These are phyloP conservation scores for Leptinotarsa texana DNA, from an alignment of 1,140 invertebrate species.

Conservation along the genomic window DNA sequence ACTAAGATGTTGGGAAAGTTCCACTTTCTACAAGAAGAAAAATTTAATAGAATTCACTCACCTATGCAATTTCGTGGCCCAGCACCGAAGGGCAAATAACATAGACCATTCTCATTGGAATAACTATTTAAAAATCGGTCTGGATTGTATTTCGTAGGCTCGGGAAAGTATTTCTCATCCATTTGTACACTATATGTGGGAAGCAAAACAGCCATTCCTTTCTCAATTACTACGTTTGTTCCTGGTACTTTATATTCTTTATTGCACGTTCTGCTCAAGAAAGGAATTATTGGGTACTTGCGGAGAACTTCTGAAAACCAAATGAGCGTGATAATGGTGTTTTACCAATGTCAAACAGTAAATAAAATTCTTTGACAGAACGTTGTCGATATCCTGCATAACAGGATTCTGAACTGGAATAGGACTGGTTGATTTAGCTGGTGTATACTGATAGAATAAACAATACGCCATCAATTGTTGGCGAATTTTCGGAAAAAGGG, in stretches of 20 bases:
- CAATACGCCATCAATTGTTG: too few relatives aligned
- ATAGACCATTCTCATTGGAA: background rate
- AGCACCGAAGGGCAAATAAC: background rate
- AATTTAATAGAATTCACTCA: background rate
- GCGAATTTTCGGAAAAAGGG: too few relatives aligned
- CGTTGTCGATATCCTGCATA: too few relatives aligned
- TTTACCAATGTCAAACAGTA: too few relatives aligned
- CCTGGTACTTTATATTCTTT: background rate
- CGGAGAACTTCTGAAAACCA: slow-evolving; percentile 58
- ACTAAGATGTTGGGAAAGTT: background rate
- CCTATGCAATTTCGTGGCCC: slow-evolving; percentile 2
- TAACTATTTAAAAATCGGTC: background rate
- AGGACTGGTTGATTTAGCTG: too few relatives aligned
- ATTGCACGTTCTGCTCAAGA: slow-evolving; percentile 41
- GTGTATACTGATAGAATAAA: too few relatives aligned
- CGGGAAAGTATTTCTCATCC: background rate
- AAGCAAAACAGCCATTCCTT: background rate
- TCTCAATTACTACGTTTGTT: background rate
- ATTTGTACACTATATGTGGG: background rate
- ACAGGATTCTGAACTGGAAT: too few relatives aligned
- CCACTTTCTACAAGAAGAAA: background rate
- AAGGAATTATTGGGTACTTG: slow-evolving; percentile 57
- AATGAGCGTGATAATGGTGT: too few relatives aligned
- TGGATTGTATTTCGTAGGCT: slow-evolving; percentile 9
- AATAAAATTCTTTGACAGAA: too few relatives aligned